A percentile compares a stretch with the other conserved stretches of the same genome.
phyloP scores from a whole-genome alignment of 2,888 invertebrate species.

The Chamaedrilus cognettii region DNA sequence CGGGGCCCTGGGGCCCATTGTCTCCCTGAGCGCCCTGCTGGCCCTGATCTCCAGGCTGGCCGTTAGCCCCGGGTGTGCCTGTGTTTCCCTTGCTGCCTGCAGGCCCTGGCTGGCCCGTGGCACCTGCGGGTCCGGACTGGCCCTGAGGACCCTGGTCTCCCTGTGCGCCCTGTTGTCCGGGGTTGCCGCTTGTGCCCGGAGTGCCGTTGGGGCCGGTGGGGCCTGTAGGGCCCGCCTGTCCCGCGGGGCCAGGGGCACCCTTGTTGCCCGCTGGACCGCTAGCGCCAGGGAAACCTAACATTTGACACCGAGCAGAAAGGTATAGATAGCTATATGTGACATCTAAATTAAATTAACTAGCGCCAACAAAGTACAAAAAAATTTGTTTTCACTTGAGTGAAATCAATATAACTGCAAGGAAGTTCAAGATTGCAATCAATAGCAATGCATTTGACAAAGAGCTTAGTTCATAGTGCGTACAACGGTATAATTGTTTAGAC shows the following conservation, averaged over 20 bases:
- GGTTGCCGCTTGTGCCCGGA: slow-evolving; percentile 15
- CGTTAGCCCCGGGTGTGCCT: slow-evolving; percentile 61
- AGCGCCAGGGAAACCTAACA: slow-evolving; percentile 18
- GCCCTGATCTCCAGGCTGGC: slow-evolving; percentile 34
- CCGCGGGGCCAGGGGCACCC: slow-evolving; percentile 16
- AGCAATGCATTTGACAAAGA: too few relatives aligned
- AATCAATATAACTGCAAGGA: too few relatives aligned
- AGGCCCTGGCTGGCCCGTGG: slow-evolving; percentile 41
- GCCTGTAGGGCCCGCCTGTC: slow-evolving; percentile 8
- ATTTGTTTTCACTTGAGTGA: too few relatives aligned
- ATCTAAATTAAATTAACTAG: too few relatives aligned
- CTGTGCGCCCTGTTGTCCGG: slow-evolving; percentile 25
- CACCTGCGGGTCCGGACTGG: slow-evolving; percentile 27
- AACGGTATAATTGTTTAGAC: too few relatives aligned
- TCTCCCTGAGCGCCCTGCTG: slow-evolving; percentile 16
- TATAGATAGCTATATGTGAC: too few relatives aligned
- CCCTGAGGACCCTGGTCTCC: slow-evolving; percentile 26
- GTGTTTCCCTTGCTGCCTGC: slow-evolving; percentile 54
- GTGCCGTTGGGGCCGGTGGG: slow-evolving; percentile 10
- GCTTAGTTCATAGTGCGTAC: too few relatives aligned
- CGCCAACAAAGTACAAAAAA: too few relatives aligned
- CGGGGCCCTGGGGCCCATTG: slow-evolving; percentile 35
- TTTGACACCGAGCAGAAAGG: too few relatives aligned
- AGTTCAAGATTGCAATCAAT: too few relatives aligned
- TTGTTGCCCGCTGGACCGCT: slow-evolving; percentile 25